Percentiles rank a stretch among this genome's conserved stretches.
These are phyloP conservation scores for Archivesica marissinica DNA, from an alignment of 1,140 invertebrate genomes.

Conservation along the genomic window DNA sequence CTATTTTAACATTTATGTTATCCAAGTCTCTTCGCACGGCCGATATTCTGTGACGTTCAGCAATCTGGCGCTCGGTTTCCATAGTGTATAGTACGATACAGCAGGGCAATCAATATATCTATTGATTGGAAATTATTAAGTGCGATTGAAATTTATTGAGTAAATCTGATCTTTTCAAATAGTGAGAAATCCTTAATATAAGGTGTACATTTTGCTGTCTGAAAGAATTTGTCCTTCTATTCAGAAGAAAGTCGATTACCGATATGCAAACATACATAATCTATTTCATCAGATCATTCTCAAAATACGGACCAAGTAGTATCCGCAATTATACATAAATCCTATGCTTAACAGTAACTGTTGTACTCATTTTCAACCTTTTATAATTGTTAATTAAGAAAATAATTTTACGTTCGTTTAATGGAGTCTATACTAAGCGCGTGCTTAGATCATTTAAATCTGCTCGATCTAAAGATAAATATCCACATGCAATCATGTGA, in stretches of 20 bases:
- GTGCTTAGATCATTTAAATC: too few species aligned
- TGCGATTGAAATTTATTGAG: not conserved
- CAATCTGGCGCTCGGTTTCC: conserved; percentile 1
- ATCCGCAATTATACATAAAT: too few species aligned
- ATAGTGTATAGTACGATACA: not conserved
- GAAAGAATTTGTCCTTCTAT: not conserved
- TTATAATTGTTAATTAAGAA: too few species aligned
- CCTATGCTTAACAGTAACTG: too few species aligned
- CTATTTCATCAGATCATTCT: not conserved
- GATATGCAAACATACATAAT: not conserved
- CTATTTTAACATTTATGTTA: conserved; percentile 21
- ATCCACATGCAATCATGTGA: too few species aligned
- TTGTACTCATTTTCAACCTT: too few species aligned
- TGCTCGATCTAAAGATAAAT: too few species aligned
- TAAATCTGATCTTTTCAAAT: conserved; percentile 12
- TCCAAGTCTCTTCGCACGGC: conserved; percentile 32
- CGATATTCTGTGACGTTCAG: conserved; percentile 7
- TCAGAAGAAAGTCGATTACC: not conserved
- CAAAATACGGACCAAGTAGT: too few species aligned
- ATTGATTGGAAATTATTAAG: not conserved
- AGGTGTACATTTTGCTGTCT: not conserved
- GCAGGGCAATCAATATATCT: not conserved
- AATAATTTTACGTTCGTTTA: too few species aligned
- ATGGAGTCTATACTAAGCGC: too few species aligned
- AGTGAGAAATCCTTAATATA: not conserved